Evolutionary conservation across 2,113 vertebrate species (phyloP), one percentile per base, ranked within the genome.

Genomic region (Rhizomys pruinosus): DNA sequence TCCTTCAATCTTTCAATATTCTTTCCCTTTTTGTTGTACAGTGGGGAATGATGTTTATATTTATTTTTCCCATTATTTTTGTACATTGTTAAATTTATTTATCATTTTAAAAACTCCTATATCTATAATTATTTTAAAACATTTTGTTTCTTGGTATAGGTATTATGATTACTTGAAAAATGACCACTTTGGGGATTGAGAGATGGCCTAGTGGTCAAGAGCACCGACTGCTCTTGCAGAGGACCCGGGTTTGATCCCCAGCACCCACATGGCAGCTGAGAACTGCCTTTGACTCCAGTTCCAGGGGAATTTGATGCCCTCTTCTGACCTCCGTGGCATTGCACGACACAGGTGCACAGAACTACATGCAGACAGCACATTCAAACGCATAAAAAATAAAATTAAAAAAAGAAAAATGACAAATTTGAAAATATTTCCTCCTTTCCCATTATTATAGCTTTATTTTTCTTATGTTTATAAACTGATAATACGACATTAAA

Each of bases 81-180:
- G 11, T 1, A 63, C 17, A 39, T 32, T 39, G 55, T 66, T 79
- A 64, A 84, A 57, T 80, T 3, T 42, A 57, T 80, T 3, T 42
- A 12, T 89, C 29, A 63, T 29, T 84, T 93, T 92, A 25, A 1
- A 22, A 7, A 63, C 10, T 13, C 15, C 64, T 73, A 92, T 64
- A 71, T 86, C 39, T 55, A 79, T 85, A 79, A 64, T 32, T 57
- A 69, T 55, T 76, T 44, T 1, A 82, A 44, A 82, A 87, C 69
- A 10, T 10, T 80, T 52, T 89, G 9, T 39, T 77, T 37, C 34
- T 76, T 9, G 71, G 0, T n/a, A 1, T 39, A n/a, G n/a, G 81
- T 25, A 19, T 81, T 77, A 90, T 37, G 89, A 66, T 59, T 32
- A 42, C 61, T 84, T 90, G 61, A 77, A 85, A 89, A 85, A 25